Base-by-base conservation (phyloP, 2,888 invertebrate genomes). In the Bedellia somnulentella region DNA sequence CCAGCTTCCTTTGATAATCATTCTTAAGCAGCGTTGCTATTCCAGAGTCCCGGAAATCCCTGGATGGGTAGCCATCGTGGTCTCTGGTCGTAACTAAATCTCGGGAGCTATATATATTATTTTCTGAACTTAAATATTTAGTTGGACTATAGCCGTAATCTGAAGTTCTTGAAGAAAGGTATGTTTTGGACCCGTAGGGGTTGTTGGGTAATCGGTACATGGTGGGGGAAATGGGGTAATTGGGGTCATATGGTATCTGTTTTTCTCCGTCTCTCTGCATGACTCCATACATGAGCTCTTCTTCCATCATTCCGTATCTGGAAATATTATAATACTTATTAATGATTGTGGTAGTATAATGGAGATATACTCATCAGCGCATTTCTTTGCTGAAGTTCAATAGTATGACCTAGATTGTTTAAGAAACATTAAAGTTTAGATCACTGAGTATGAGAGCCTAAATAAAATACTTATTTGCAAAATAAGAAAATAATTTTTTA, bases 11-110 rank as follows among this genome's bases (percentile, higher is more conserved):
- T 31, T 77, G 76, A 41, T 77, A 77, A 34, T 77, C 77, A 29
- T 78, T 78, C 40, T 80, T 80, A 37, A 76, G 40, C 64, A 71
- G 66, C 0, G 76, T 71, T 3, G 71, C 73, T 31, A 77, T 77
- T 0, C 76, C 71, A 0, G 75, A 71, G 39, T 77, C 76, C 31
- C 76, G 41, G 33, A 63, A 76, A 41, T 76, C 75, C 31, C 75
- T 52, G 1, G 70, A 59, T 0, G 63, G 62, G 30, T 68, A 73
- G 1, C 66, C 63, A 5, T 71, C 71, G 24, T 66, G 68, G 13
- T 71, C 73, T 27, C 73, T 51, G 0, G 70, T 56, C 0, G 68
- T 58, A 0, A 35, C 34, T 8, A 26, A 53, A 35, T 66, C 67
- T 27, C 68, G 47, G 0, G 70, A 70, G 1, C 70, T 71, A 38